A percentile compares a stretch with the other conserved stretches of the same genome.
Evolutionary conservation across 2,888 invertebrate species (phyloP).

Genomic region (Vannuccia rotundouncinata): DNA sequence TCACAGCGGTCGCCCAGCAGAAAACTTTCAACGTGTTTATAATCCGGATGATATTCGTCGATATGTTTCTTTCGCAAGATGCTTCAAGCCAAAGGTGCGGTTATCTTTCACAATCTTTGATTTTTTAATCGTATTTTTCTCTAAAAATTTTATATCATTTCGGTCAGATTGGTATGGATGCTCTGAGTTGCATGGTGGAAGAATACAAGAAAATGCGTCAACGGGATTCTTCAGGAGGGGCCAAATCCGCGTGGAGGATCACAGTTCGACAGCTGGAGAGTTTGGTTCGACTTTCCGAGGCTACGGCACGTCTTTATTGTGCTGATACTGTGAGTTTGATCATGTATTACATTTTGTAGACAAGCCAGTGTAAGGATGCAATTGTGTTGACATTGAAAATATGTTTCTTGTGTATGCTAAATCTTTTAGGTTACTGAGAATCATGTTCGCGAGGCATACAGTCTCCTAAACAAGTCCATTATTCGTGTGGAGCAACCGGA

Average conservation of each 20-base stretch:
- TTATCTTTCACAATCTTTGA: constrained; percentile 39
- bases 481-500: constrained; percentile 95
- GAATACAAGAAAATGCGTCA: constrained; percentile 80
- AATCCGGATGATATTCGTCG: constrained; percentile 69
- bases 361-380: no score
- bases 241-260: constrained; percentile 81
- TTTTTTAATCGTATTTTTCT: background rate
- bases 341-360: no score
- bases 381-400: no score
- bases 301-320: constrained; percentile 90
- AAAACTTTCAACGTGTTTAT: constrained; percentile 13
- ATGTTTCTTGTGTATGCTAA: no score
- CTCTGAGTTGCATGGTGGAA: constrained; percentile 74
- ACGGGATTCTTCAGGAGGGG: constrained; percentile 65
- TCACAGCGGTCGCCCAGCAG: constrained; percentile 59
- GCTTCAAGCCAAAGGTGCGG: constrained; percentile 86
- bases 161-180: constrained; percentile 63
- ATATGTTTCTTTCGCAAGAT: constrained; percentile 90
- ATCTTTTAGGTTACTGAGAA: constrained; percentile 64
- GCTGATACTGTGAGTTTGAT: no score
- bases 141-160: constrained; percentile 30
- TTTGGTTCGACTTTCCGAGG: constrained; percentile 90
- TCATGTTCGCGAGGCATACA: constrained; percentile 84
- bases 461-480: constrained; percentile 86
- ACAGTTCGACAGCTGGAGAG: constrained; percentile 92